These are phyloP conservation scores for Mesoligia furuncula DNA, from an alignment of 2,888 invertebrate species.

Conservation along the genomic window DNA sequence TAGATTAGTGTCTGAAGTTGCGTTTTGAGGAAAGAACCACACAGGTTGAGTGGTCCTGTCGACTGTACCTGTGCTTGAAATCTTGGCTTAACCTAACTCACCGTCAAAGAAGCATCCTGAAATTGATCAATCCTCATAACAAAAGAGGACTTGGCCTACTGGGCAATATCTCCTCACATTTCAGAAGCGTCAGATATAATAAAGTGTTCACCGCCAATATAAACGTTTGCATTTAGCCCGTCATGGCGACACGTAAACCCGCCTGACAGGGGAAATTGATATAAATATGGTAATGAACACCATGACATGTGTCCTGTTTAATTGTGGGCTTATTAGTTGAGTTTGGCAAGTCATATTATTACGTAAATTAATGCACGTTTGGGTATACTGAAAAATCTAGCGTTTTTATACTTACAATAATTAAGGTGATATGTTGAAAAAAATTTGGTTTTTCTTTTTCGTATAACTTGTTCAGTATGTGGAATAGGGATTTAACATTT, in stretches of 20 bases:
- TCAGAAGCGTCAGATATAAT: constrained; percentile 21
- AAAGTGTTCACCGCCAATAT: constrained; percentile 1
- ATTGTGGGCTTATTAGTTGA: constrained; percentile 20
- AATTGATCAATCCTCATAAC: neutral
- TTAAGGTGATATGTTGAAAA: no score
- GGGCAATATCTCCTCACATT: neutral
- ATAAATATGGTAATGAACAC: constrained; percentile 47
- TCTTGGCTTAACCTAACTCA: neutral
- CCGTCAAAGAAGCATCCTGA: neutral
- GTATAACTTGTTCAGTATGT: no score
- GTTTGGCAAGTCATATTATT: constrained; percentile 24
- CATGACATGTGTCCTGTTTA: constrained; percentile 27
- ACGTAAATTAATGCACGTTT: neutral
- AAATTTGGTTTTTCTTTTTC: no score
- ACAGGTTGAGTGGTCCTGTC: no score
- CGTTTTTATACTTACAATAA: neutral
- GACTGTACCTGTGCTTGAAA: neutral
- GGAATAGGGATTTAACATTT: no score
- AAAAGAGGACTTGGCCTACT: neutral
- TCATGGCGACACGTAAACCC: neutral
- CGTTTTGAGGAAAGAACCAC: no score
- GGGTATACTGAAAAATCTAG: neutral
- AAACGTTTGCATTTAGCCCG: neutral
- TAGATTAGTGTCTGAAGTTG: no score
- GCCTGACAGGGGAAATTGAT: constrained; percentile 27